These are phyloP conservation scores for Setipinna tenuifilis DNA, from an alignment of 2,797 vertebrate species.

Conservation along the genomic window DNA sequence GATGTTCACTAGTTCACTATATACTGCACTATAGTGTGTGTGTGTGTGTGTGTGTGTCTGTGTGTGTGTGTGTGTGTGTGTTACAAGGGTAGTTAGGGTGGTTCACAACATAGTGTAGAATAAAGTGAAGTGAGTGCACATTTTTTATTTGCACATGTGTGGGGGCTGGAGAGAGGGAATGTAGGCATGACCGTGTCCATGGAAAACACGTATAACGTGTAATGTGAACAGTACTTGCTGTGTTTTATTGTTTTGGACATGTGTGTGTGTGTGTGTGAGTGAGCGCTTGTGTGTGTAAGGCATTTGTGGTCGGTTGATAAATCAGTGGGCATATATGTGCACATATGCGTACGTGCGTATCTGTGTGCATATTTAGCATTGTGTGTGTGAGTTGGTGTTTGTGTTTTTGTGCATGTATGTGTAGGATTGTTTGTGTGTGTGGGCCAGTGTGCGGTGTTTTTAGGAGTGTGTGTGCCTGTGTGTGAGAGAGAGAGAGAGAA, in stretches of 20 bases:
- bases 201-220: not conserved
- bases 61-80: no score
- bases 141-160: not conserved
- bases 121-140: not conserved
- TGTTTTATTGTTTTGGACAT: not conserved
- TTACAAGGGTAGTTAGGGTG: no score
- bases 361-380: not conserved
- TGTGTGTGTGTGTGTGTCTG: no score
- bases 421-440: slow-evolving; percentile 14
- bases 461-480: not conserved
- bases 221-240: no score
- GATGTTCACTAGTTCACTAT: no score
- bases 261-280: not conserved
- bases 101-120: not conserved
- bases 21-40: no score
- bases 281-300: not conserved
- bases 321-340: not conserved
- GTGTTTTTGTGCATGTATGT: no score
- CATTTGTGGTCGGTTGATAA: not conserved
- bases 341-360: not conserved
- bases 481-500: not conserved
- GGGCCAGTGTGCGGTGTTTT: not conserved
- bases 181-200: no score
- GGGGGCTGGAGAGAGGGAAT: no score
- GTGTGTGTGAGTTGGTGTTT: no score